A percentile compares a stretch with the other conserved stretches of the same genome.
phyloP scores from a whole-genome alignment of 2,797 vertebrate species.

The Peromyscus nudipes region DNA sequence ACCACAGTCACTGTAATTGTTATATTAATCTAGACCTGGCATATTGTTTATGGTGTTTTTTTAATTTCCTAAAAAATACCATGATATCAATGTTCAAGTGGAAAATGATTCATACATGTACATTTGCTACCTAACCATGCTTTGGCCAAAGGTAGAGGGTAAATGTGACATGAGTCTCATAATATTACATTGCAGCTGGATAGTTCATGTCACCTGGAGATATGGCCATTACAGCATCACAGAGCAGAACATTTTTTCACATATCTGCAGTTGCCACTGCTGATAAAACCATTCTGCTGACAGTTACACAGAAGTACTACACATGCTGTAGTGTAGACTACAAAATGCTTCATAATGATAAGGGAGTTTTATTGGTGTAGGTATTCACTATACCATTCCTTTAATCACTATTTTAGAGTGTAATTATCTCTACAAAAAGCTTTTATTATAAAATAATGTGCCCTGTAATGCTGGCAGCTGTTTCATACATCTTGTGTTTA shows the following conservation, averaged over 20 bases:
- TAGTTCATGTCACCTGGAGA: neutral
- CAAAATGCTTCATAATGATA: neutral
- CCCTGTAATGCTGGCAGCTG: neutral
- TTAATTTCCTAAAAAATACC: conserved; percentile 3
- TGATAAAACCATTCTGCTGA: neutral
- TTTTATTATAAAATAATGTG: neutral
- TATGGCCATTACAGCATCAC: neutral
- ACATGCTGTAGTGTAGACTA: neutral
- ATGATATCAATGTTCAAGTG: neutral
- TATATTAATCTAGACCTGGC: neutral
- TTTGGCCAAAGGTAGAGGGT: neutral
- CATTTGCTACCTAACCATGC: neutral
- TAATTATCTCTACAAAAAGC: neutral
- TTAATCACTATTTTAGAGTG: neutral
- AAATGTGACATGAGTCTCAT: too few species aligned
- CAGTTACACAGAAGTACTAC: neutral
- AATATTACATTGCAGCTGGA: too few species aligned
- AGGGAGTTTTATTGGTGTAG: neutral
- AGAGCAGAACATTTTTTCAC: neutral
- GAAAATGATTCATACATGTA: neutral
- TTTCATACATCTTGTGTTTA: neutral
- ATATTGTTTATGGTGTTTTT: neutral
- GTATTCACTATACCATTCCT: neutral
- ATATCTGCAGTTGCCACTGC: neutral
- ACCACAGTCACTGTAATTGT: neutral